A percentile compares a stretch with the other conserved stretches of the same genome.
Conservation (phyloP, 1,140 invertebrate species). For the Gryllus bimaculatus region DNA sequence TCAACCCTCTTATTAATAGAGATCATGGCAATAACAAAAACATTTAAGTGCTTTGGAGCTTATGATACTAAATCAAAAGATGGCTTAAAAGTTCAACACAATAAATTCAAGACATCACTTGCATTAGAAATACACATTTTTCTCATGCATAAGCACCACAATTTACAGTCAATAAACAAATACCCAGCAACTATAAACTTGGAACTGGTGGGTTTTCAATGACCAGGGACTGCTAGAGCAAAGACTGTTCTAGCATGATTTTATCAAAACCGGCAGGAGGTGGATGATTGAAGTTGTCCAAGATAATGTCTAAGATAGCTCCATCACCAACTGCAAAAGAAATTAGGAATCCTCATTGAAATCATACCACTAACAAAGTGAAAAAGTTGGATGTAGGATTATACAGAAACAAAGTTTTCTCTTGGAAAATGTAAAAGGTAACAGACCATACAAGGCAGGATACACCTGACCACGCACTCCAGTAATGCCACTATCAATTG, state of each 20-base stretch:
- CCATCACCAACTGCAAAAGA: slow-evolving; percentile 85
- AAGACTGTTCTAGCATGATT: slow-evolving; percentile 94
- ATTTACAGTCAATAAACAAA: too few species aligned
- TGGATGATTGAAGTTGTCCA: slow-evolving; percentile 76
- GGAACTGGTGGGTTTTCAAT: too few species aligned
- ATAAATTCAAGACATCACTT: too few species aligned
- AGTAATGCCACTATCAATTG: slow-evolving; percentile 71
- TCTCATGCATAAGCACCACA: too few species aligned
- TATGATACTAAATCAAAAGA: too few species aligned
- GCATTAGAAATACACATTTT: too few species aligned
- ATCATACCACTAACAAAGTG: background rate
- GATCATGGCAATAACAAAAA: too few species aligned
- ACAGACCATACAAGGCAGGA: slow-evolving; percentile 86
- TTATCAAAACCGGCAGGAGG: slow-evolving; percentile 86
- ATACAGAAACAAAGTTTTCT: background rate
- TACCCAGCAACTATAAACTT: too few species aligned
- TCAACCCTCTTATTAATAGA: too few species aligned
- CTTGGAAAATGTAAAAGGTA: background rate
- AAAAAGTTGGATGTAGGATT: background rate
- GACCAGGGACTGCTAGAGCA: slow-evolving; percentile 56
- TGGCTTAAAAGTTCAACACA: too few species aligned
- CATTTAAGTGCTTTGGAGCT: too few species aligned
- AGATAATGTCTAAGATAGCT: slow-evolving; percentile 88
- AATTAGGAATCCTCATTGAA: background rate
- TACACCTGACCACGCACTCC: slow-evolving; percentile 86